Base-by-base conservation (phyloP, 2,797 vertebrate genomes). In the Eleutherodactylus coqui region DNA sequence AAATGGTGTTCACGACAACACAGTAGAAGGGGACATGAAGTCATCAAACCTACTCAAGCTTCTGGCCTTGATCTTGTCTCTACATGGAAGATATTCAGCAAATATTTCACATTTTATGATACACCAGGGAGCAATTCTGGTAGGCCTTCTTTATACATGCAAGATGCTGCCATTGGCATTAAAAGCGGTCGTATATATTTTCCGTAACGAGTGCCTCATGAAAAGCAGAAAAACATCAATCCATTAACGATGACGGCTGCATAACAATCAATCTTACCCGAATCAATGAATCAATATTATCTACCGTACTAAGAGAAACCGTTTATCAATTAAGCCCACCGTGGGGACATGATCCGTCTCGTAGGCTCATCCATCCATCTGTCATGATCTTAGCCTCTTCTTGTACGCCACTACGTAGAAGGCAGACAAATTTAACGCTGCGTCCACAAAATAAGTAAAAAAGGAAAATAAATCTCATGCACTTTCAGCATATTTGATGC, bases 241-340 rank as follows among this genome's bases (percentile, higher is more conserved):
- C 69, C 49, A 6, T 34, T 60, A 41, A 60, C 24, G 62, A 24
- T 21, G 4, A 72, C n/a, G 21, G 7, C 69, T 27, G 69, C 19
- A n/a, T 43, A 43, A 72, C 19, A 36, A 72, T 72, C 38, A 13
- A n/a, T 72, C 36, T 11, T 43, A 38, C n/a, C 11, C 38, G n/a
- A 72, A 41, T 43, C 69, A 43, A 72, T 72, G 24, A 69, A 69
- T 69, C 34, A 21, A 69, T 36, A 69, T 69, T 38, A n/a, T 36
- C 24, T n/a, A 43, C 24, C 38, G 41, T 14, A 41, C 21, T n/a
- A 16, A n/a, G 67, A 70, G 36, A 41, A 72, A 69, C 36, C 24
- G 38, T 41, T 72, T 72, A 72, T 43, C 69, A 38, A 72, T 21
- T 69, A 69, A 4, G 36, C 24, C 67, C 24, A 69, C n/a, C 10